A percentile compares a stretch with the other conserved stretches of the same genome.
phyloP scores from a whole-genome alignment of 1,140 invertebrate species.

The Eurosta solidaginis region DNA sequence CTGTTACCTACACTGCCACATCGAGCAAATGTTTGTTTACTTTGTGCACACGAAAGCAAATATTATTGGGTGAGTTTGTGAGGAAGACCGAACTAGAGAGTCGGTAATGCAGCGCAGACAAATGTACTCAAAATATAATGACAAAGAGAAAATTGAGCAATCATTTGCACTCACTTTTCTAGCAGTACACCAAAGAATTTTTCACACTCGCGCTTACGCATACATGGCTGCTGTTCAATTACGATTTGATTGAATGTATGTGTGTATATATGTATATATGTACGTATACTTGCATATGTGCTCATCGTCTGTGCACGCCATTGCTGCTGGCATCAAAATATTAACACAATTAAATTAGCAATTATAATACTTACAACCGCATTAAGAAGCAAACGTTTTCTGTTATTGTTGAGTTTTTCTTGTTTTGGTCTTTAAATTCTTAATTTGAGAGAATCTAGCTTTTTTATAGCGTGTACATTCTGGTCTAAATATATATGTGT shows the following conservation, averaged over 20 bases:
- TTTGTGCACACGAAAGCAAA: background rate
- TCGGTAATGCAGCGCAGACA: background rate
- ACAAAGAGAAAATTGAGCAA: background rate
- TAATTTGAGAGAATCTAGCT: background rate
- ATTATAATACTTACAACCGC: constrained; percentile 20
- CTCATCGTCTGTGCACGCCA: background rate
- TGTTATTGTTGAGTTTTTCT: background rate
- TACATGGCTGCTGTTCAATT: too few relatives aligned
- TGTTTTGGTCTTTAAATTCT: background rate
- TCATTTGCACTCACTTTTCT: too few relatives aligned
- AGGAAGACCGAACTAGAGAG: background rate
- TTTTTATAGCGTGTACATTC: background rate
- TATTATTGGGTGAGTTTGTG: background rate
- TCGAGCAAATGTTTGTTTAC: background rate
- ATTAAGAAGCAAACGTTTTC: background rate
- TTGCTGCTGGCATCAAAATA: constrained; percentile 18
- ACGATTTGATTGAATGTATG: too few relatives aligned
- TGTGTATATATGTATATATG: background rate
- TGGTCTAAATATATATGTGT: background rate
- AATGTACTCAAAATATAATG: background rate
- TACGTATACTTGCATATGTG: background rate
- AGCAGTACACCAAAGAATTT: too few relatives aligned
- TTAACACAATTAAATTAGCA: constrained; percentile 32
- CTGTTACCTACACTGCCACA: background rate
- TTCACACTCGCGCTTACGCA: too few relatives aligned